A percentile compares a stretch with the other conserved stretches of the same genome.
Conservation (phyloP, 2,113 vertebrate species). For the Callionymus lyra region DNA sequence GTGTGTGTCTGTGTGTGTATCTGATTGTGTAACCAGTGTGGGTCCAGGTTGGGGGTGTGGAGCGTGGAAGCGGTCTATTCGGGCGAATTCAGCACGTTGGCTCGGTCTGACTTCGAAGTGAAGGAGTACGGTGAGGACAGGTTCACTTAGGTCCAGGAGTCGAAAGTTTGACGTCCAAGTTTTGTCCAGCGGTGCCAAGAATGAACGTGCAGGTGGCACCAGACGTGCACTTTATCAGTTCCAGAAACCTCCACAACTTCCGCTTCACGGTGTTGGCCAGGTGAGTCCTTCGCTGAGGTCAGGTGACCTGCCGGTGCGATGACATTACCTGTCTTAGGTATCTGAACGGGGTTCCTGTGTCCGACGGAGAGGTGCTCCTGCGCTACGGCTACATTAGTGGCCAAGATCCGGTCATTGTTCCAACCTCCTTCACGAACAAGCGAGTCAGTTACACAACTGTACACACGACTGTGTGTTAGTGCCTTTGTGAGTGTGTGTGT, state of each 20-base stretch:
- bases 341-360: slow-evolving; percentile 45
- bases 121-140: slow-evolving; percentile 81
- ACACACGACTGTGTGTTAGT: not conserved
- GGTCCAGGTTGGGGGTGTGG: slow-evolving; percentile 79
- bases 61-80: slow-evolving; percentile 78
- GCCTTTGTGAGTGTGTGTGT: not conserved
- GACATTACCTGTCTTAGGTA: slow-evolving; percentile 40
- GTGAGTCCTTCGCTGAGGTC: slow-evolving; percentile 31
- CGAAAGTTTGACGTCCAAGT: not conserved
- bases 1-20: no score
- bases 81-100: slow-evolving; percentile 71
- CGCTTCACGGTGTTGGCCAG: slow-evolving; percentile 51
- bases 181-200: slow-evolving; percentile 63
- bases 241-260: slow-evolving; percentile 35
- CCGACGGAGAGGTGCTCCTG: slow-evolving; percentile 25
- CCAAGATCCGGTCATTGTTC: slow-evolving; percentile 38
- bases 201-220: slow-evolving; percentile 54
- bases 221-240: slow-evolving; percentile 44
- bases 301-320: no score
- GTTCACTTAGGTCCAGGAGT: not conserved
- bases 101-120: slow-evolving; percentile 75
- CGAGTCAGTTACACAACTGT: slow-evolving; percentile 20
- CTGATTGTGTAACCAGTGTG: not conserved
- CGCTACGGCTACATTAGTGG: slow-evolving; percentile 52
- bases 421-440: slow-evolving; percentile 26